Percentiles rank a stretch among this genome's conserved stretches.
Evolutionary conservation across 2,113 vertebrate species (phyloP).

Genomic region (Tor tambroides): DNA sequence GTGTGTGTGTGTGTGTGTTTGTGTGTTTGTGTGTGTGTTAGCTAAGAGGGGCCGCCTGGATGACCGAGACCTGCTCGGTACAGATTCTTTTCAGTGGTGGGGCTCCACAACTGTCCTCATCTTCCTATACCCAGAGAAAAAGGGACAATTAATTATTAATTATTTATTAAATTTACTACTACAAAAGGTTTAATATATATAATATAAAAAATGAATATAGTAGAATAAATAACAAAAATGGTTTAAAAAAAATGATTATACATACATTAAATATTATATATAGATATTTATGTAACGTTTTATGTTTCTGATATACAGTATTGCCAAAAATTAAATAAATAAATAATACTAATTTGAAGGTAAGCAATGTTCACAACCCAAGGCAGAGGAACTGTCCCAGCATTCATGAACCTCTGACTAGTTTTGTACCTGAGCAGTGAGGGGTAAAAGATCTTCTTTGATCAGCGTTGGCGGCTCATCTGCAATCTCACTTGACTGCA

Average conservation of each 20-base stretch:
- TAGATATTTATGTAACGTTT: neutral
- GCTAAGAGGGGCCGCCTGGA: slow-evolving; percentile 78
- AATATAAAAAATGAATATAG: neutral
- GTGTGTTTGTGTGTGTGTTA: slow-evolving; percentile 69
- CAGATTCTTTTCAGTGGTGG: slow-evolving; percentile 88
- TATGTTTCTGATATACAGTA: neutral
- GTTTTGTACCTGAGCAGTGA: slow-evolving; percentile 78
- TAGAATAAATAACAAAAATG: too few species aligned
- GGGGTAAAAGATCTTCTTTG: slow-evolving; percentile 85
- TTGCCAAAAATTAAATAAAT: neutral
- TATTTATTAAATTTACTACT: neutral
- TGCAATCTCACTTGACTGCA: slow-evolving; percentile 82
- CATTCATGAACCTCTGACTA: neutral
- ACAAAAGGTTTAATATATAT: neutral
- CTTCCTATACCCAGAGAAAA: slow-evolving; percentile 65
- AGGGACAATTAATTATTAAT: neutral
- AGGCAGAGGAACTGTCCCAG: neutral
- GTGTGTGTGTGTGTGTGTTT: slow-evolving; percentile 20
- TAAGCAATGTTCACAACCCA: neutral
- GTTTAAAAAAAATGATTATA: too few species aligned
- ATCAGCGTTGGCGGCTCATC: slow-evolving; percentile 90
- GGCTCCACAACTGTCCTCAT: slow-evolving; percentile 77
- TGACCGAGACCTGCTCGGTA: slow-evolving; percentile 78
- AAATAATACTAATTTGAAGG: neutral
- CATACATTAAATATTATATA: too few species aligned